A percentile compares a stretch with the other conserved stretches of the same genome.
Conservation (phyloP, 1,140 invertebrate species). For the Drosophila subpulchrella region DNA sequence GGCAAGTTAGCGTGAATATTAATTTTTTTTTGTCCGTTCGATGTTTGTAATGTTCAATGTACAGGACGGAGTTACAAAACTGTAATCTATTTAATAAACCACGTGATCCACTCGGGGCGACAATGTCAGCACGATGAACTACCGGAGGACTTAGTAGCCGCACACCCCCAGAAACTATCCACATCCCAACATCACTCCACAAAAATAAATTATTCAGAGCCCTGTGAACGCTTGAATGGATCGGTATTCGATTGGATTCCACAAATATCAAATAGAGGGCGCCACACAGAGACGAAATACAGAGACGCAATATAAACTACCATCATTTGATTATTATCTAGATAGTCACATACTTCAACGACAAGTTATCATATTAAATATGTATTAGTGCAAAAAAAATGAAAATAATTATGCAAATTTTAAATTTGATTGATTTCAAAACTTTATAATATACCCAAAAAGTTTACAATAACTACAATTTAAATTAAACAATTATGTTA, state of each 20-base stretch:
- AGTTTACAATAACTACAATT: neutral
- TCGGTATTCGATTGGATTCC: slow-evolving; percentile 21
- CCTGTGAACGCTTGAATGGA: slow-evolving; percentile 49
- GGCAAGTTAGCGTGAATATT: neutral
- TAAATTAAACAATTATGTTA: neutral
- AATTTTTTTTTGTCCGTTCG: neutral
- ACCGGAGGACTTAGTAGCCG: neutral
- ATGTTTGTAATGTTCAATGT: slow-evolving; percentile 47
- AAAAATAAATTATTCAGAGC: slow-evolving; percentile 55
- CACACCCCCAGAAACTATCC: neutral
- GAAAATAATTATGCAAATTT: too few species aligned
- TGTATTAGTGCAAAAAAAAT: too few species aligned
- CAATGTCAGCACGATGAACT: slow-evolving; percentile 62
- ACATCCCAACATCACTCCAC: slow-evolving; percentile 1
- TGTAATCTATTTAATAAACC: slow-evolving; percentile 81
- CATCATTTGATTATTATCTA: neutral
- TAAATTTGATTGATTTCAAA: too few species aligned
- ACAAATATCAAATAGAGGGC: slow-evolving; percentile 15
- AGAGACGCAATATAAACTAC: slow-evolving; percentile 14
- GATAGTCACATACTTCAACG: too few species aligned
- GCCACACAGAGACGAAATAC: neutral
- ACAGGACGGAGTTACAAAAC: slow-evolving; percentile 65
- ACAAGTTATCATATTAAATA: too few species aligned
- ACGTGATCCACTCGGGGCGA: slow-evolving; percentile 52
- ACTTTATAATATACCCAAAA: too few species aligned